These are phyloP conservation scores for Chiloscyllium punctatum DNA, from an alignment of 2,797 vertebrate species.

Conservation along the genomic window DNA sequence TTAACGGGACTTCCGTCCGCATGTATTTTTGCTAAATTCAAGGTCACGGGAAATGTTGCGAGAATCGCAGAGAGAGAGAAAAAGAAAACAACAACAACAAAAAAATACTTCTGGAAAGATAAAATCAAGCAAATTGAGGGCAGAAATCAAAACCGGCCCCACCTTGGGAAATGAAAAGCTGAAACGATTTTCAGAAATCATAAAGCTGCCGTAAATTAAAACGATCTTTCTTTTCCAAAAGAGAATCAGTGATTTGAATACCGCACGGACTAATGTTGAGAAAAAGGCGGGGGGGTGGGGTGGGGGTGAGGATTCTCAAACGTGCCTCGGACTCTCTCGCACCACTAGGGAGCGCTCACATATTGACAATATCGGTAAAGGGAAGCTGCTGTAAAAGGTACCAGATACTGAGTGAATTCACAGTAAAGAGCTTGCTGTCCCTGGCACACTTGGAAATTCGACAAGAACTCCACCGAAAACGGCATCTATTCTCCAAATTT, in stretches of 20 bases:
- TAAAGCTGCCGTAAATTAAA: not conserved
- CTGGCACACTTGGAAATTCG: not conserved
- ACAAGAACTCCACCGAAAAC: not conserved
- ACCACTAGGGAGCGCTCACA: constrained; percentile 32
- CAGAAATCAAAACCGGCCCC: not conserved
- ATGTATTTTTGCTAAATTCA: not conserved
- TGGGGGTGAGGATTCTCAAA: too few relatives aligned
- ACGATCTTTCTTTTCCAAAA: not conserved
- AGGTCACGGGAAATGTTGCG: not conserved
- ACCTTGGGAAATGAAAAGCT: not conserved
- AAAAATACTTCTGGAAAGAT: not conserved
- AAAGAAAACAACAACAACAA: not conserved
- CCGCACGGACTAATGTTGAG: not conserved
- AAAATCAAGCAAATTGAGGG: not conserved
- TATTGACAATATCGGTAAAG: not conserved
- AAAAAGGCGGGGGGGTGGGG: too few relatives aligned
- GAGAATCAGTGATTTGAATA: not conserved
- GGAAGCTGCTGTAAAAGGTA: too few relatives aligned
- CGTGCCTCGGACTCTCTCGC: not conserved
- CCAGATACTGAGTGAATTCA: not conserved
- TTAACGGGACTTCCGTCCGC: not conserved
- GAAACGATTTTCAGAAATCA: not conserved
- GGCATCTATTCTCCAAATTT: not conserved
- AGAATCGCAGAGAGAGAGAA: not conserved
- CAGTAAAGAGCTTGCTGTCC: not conserved